Conservation (phyloP, 1,140 invertebrate genomes). For the Apis mellifera region Amel_HAv3.1 CM009941.2:957001-957500, state of each 20-base stretch:
- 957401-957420: neutral
- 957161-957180: conserved; percentile 35
- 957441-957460: no score
- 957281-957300: conserved; percentile 74
- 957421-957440: neutral
- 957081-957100: conserved; percentile 33
- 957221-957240: conserved; percentile 53
- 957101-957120: conserved; percentile 51
- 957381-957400: neutral
- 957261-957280: conserved; percentile 63
- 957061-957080: conserved; percentile 18
- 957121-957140: conserved; percentile 23
- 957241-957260: conserved; percentile 55
- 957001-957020: conserved; percentile 53
- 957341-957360: conserved; percentile 38
- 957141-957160: conserved; percentile 25
- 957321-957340: conserved; percentile 57
- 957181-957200: conserved; percentile 54
- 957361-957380: neutral
- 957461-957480: neutral
- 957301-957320: conserved; percentile 64
- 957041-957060: conserved; percentile 41
- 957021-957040: conserved; percentile 28
- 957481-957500: neutral
- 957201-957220: conserved; percentile 37